Evolutionary conservation across 2,797 vertebrate genomes (phyloP).

Genomic region (Rhabdomys pumilio): DNA sequence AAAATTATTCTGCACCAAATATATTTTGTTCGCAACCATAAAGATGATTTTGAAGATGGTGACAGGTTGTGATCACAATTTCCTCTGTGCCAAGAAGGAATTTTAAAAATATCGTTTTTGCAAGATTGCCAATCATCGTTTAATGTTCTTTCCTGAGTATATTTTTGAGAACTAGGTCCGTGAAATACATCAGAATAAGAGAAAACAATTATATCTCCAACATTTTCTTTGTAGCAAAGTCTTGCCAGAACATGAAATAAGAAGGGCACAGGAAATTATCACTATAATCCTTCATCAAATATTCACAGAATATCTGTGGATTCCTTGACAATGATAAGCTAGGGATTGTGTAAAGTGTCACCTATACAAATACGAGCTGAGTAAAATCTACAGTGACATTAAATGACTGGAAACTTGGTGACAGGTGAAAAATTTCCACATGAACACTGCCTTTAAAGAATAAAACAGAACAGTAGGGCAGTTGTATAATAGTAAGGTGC

Average conservation of each 20-base stretch:
- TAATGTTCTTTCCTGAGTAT: constrained; percentile 65
- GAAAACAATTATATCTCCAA: constrained; percentile 40
- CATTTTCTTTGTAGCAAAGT: constrained; percentile 43
- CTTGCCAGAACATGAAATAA: constrained; percentile 16
- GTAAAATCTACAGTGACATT: neutral
- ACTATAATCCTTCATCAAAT: constrained; percentile 13
- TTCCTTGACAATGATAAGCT: neutral
- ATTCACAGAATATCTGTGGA: neutral
- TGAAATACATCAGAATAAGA: constrained; percentile 51
- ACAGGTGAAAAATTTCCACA: neutral
- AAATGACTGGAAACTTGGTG: constrained; percentile 18
- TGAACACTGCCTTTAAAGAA: neutral
- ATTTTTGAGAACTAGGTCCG: constrained; percentile 62
- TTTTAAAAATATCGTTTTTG: constrained; percentile 77
- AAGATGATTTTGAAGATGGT: constrained; percentile 79
- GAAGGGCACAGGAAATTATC: neutral
- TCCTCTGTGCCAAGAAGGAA: constrained; percentile 78
- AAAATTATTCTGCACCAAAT: constrained; percentile 78
- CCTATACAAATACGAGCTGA: neutral
- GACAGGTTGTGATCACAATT: constrained; percentile 83
- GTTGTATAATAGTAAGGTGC: neutral
- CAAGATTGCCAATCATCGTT: constrained; percentile 73
- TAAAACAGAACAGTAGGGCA: neutral
- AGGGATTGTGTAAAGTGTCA: neutral
- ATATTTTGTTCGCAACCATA: constrained; percentile 79